Evolutionary conservation across 92 coral and sea anemone genomes (phyloP).

Genomic region (Porites cylindrica): DNA sequence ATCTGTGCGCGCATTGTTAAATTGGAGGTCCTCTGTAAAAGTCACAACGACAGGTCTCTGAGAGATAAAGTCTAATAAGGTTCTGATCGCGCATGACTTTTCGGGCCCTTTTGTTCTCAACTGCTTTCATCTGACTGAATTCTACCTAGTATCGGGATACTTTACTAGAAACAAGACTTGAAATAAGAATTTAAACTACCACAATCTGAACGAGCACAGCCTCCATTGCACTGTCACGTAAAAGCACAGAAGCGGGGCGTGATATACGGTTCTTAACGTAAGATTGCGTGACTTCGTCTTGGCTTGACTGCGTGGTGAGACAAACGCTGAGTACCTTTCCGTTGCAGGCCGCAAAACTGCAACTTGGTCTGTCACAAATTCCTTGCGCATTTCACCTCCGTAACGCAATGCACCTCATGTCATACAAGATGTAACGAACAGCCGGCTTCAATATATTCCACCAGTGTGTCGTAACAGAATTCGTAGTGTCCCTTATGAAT

Average conservation of each 20-base stretch:
- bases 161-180: neutral
- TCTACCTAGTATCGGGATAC: neutral
- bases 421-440: conserved; percentile 76
- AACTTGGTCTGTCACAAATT: neutral
- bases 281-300: neutral
- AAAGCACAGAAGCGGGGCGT: neutral
- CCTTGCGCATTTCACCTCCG: neutral
- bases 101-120: neutral
- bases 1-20: too few relatives aligned
- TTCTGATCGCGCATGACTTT: neutral
- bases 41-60: too few relatives aligned
- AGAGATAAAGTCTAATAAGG: neutral
- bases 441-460: conserved; percentile 87
- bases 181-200: neutral
- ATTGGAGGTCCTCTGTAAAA: too few relatives aligned
- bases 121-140: neutral
- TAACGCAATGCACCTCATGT: conserved; percentile 4
- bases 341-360: neutral
- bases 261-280: neutral
- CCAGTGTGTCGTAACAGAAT: conserved; percentile 87
- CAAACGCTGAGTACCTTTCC: neutral
- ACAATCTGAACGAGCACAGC: neutral
- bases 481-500: conserved; percentile 78
- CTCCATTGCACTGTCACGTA: neutral
- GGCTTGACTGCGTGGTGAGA: neutral